These are phyloP conservation scores for Chloroclysta siterata DNA, from an alignment of 2,888 invertebrate genomes.

Conservation along the genomic window DNA sequence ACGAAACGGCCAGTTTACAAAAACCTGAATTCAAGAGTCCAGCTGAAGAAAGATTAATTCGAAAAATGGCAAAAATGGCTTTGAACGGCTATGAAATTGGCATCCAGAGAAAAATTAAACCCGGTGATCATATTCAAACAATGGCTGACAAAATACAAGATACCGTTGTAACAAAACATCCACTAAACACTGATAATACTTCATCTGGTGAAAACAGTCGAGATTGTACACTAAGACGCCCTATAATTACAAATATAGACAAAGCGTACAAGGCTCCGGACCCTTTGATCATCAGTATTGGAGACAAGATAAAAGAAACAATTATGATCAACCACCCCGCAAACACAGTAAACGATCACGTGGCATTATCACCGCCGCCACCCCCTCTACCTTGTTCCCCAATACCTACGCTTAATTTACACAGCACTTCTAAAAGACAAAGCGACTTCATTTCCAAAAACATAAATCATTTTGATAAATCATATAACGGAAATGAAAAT, in stretches of 20 bases:
- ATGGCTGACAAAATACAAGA: slow-evolving; percentile 83
- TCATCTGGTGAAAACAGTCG: slow-evolving; percentile 67
- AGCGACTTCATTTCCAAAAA: slow-evolving; percentile 58
- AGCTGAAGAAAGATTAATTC: slow-evolving; percentile 79
- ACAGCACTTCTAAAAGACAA: slow-evolving; percentile 60
- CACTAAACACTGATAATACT: slow-evolving; percentile 69
- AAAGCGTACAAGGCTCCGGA: slow-evolving; percentile 65
- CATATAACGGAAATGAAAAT: slow-evolving; percentile 57
- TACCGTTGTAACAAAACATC: slow-evolving; percentile 82
- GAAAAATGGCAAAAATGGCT: slow-evolving; percentile 83
- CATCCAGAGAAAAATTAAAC: slow-evolving; percentile 82
- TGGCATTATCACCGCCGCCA: slow-evolving; percentile 55
- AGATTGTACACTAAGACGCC: slow-evolving; percentile 62
- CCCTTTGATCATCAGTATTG: slow-evolving; percentile 58
- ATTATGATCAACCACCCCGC: slow-evolving; percentile 66
- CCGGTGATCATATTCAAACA: slow-evolving; percentile 80
- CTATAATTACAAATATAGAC: slow-evolving; percentile 64
- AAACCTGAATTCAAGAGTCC: slow-evolving; percentile 79
- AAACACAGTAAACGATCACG: slow-evolving; percentile 51
- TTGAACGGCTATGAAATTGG: slow-evolving; percentile 82
- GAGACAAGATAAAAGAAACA: slow-evolving; percentile 71
- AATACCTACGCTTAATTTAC: slow-evolving; percentile 66
- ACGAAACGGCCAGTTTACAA: slow-evolving; percentile 64
- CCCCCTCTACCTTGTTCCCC: slow-evolving; percentile 75
- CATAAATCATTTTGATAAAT: slow-evolving; percentile 55